Evolutionary conservation across 2,797 vertebrate genomes (phyloP).

Genomic region (Hypotaenidia okinawae): DNA sequence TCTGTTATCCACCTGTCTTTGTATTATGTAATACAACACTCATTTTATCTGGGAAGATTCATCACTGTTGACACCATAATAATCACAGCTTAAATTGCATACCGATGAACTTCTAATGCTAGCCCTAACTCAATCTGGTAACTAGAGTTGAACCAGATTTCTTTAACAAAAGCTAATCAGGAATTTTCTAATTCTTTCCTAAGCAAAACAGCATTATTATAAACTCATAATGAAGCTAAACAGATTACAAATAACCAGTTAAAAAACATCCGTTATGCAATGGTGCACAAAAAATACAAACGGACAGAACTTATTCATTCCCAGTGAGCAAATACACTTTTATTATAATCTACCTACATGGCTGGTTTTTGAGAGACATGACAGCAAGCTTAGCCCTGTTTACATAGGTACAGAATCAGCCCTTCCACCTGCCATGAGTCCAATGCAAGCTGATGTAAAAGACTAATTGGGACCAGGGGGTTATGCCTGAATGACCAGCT

Average conservation of each 20-base stretch:
- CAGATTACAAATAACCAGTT: not conserved
- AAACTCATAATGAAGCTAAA: not conserved
- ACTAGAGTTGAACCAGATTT: not conserved
- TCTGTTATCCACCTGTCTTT: constrained; percentile 52
- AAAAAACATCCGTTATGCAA: not conserved
- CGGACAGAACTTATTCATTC: not conserved
- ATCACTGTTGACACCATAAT: constrained; percentile 25
- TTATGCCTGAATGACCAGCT: not conserved
- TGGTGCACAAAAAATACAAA: not conserved
- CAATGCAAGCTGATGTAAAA: not conserved
- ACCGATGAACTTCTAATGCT: not conserved
- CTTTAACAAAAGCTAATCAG: not conserved
- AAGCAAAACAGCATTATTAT: not conserved
- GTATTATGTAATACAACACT: constrained; percentile 45
- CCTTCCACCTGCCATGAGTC: fast-evolving
- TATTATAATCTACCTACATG: not conserved
- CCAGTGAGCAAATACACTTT: not conserved
- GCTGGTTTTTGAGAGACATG: not conserved
- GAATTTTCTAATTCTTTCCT: not conserved
- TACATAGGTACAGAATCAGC: not conserved
- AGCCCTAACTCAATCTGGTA: not conserved
- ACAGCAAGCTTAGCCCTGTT: not conserved
- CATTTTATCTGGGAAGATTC: constrained; percentile 51
- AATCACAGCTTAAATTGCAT: constrained; percentile 41
- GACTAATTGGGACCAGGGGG: not conserved